Base-by-base conservation (phyloP, 2,797 vertebrate species). In the Hylomyscus alleni region DNA sequence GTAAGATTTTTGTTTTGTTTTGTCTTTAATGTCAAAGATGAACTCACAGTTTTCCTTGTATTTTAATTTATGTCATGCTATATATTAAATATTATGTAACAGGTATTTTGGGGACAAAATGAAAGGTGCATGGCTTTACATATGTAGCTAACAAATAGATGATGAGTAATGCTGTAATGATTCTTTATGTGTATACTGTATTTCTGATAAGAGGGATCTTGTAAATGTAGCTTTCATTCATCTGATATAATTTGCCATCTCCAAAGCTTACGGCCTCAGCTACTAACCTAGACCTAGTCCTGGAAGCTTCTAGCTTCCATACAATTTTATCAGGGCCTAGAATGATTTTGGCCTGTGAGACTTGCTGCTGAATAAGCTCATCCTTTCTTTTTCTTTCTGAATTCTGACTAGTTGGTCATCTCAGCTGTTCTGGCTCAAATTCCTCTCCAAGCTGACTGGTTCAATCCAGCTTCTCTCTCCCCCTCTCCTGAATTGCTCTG, bases 101-200 rank as follows among this genome's bases (percentile, higher is more conserved):
- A 73, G n/a, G 15, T 24, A 12, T 82, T 85, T 90, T 94, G 88
- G 14, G 14, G 56, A 95, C 44, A 54, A 52, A 91, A 80, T 56
- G 29, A 77, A 95, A 22, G n/a, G 13, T 24, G 3, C 13, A n/a
- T 69, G 11, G 6, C 60, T 94, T 47, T 94, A 44, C 52, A 10
- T n/a, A 78, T n/a, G 72, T 54, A 52, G 40, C 26, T 92, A 77
- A 78, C 40, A 83, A 91, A 84, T 19, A 37, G 40, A 31, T 90
- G 8, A 95, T 73, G 75, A 22, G n/a, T 9, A 22, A 89, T 34
- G 6, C 20, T 37, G 34, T 8, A 0, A 13, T 47, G 37, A 47
- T 67, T 93, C 91, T 85, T 85, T 89, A 80, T 1, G 20, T 1
- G 8, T n/a, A 83, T 72, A 20, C 65, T 80, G 5, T 31, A 56